phyloP scores from a whole-genome alignment of 2,888 invertebrate species.

The Helobdella robusta region DNA sequence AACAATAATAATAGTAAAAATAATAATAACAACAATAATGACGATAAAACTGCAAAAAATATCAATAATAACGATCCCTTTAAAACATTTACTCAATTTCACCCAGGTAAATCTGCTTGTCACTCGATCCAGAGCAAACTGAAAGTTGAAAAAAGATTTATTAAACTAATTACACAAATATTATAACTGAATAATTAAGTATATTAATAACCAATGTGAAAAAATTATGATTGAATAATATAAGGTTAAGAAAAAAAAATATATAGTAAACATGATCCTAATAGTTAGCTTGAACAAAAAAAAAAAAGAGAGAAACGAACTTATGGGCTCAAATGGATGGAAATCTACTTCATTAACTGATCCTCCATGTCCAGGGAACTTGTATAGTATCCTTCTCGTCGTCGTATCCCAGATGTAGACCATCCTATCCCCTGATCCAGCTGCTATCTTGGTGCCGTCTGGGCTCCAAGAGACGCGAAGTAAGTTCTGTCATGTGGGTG shows the following conservation, averaged over 20 bases:
- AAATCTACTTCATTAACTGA: constrained; percentile 92
- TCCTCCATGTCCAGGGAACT: constrained; percentile 93
- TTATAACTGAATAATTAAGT: constrained; percentile 17
- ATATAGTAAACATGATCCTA: background rate
- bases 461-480: constrained; percentile 84
- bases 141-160: constrained; percentile 43
- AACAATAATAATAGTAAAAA: too few species aligned
- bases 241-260: background rate
- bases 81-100: constrained; percentile 64
- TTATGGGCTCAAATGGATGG: constrained; percentile 81
- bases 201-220: too few species aligned
- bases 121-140: constrained; percentile 85
- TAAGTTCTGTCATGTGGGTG: constrained; percentile 59
- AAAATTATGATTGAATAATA: constrained; percentile 3
- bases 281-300: background rate
- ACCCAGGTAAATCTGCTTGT: constrained; percentile 87
- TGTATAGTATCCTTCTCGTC: constrained; percentile 79
- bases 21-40: too few species aligned
- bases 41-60: background rate
- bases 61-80: background rate
- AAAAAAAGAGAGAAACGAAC: constrained; percentile 50
- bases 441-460: constrained; percentile 78
- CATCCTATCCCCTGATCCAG: constrained; percentile 88
- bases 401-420: constrained; percentile 96
- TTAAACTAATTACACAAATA: constrained; percentile 1